These are phyloP conservation scores for Lypha dubia DNA, from an alignment of 2,888 invertebrate species.

Conservation along the genomic window DNA sequence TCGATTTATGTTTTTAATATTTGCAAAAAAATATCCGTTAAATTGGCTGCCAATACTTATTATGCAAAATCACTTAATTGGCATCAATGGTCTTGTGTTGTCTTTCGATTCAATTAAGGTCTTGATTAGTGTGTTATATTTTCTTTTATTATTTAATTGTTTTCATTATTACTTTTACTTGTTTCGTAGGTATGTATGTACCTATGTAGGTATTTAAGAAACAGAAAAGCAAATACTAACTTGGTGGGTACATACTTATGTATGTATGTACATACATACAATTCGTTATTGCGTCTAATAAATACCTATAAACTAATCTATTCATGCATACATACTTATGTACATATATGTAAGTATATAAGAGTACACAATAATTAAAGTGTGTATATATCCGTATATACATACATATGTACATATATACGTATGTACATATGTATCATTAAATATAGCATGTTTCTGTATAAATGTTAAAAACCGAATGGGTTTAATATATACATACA, in stretches of 20 bases:
- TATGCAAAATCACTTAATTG: slow-evolving; percentile 25
- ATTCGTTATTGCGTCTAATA: no score
- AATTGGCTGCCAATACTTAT: neutral
- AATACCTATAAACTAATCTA: no score
- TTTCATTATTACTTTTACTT: slow-evolving; percentile 5
- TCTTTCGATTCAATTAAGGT: slow-evolving; percentile 50
- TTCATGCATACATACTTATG: neutral
- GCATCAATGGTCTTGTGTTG: slow-evolving; percentile 30
- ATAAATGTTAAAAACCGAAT: neutral
- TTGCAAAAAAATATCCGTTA: no score
- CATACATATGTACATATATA: neutral
- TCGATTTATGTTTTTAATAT: no score
- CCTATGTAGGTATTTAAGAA: no score
- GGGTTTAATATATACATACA: neutral
- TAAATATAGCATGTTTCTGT: neutral
- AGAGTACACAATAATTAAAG: neutral
- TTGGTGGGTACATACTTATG: neutral
- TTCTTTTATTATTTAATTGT: slow-evolving; percentile 23
- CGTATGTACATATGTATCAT: neutral
- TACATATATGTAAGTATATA: neutral
- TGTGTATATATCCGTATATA: neutral
- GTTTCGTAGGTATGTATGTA: no score
- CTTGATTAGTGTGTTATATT: slow-evolving; percentile 50
- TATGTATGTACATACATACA: neutral
- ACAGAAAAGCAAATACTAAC: slow-evolving; percentile 20